Evolutionary conservation across 2,888 invertebrate species (phyloP), one percentile per base, ranked within the genome.

Genomic region (Drosophila macrospina): DNA sequence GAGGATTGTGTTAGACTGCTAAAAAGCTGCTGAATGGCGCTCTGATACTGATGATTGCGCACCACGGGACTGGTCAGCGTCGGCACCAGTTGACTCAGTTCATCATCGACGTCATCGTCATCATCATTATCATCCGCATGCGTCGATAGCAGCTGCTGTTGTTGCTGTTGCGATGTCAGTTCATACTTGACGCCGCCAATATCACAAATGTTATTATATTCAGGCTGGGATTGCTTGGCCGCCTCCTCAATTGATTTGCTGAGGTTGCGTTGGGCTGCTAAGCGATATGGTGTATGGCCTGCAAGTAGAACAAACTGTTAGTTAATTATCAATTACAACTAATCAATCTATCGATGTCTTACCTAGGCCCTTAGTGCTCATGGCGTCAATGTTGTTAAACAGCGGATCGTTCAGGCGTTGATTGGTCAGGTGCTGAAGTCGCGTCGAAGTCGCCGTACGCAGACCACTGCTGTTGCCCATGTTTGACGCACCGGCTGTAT

Each of bases 341-440:
- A 11, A 13, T 3, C 2, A 1, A 24, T 32, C 5, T 13, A 7
- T n/a, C 6, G n/a, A 11, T 20, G 4, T 32, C 75, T 74, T 66
- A 91, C 93, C 93, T 74, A 93, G 91, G 69, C 93, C 91, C 65
- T 93, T 91, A 80, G 93, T 93, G 77, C 93, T 91, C 70, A 89
- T 76, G 67, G 86, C 86, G 85, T 94, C 93, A 64, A 94, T 94
- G 90, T 94, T 94, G 87, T 94, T 94, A 73, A 95, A 92, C 62
- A 95, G 91, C 42, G 95, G 94, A 91, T 95, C 95, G 91, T 91
- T 76, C 88, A 73, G 71, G 3, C 78, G 82, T 56, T 79, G 82
- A 34, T 78, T 79, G 54, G 79, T 74, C 51, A 74, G 73, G 39
- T 79, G 86, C 56, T 80, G 88, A 77, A 76, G 79, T 48, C 81